Percentiles rank a stretch among this genome's conserved stretches.
Evolutionary conservation across 1,140 invertebrate species (phyloP).

Genomic region (Holotrichia oblita): DNA sequence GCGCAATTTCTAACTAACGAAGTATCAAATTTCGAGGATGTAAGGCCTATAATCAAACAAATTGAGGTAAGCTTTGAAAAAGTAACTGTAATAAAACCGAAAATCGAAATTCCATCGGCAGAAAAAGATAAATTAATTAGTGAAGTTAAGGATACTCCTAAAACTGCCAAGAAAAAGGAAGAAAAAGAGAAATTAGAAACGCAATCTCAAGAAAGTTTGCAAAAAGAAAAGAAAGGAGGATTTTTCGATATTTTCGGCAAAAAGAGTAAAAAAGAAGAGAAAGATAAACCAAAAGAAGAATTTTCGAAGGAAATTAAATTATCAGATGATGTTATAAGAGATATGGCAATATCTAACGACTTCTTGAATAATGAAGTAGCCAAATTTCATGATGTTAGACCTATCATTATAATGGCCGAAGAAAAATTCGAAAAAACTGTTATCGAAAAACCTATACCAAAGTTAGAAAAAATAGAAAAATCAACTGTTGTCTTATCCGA

Average conservation of each 20-base stretch:
- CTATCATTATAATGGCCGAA: background rate
- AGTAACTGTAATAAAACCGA: background rate
- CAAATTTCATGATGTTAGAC: conserved; percentile 49
- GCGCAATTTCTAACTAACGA: conserved; percentile 37
- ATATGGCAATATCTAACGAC: conserved; percentile 41
- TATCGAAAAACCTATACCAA: background rate
- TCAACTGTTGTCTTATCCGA: background rate
- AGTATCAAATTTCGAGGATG: conserved; percentile 38
- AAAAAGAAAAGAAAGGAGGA: conserved; percentile 40
- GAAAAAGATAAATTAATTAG: conserved; percentile 38
- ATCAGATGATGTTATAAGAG: conserved; percentile 11
- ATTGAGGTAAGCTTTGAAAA: conserved; percentile 3
- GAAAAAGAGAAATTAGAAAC: conserved; percentile 36
- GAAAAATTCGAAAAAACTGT: conserved; percentile 23
- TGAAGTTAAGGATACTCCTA: background rate
- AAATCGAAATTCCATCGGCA: background rate
- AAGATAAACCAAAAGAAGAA: conserved; percentile 1
- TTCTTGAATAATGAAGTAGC: conserved; percentile 49
- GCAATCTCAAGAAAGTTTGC: conserved; percentile 8
- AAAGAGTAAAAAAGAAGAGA: conserved; percentile 35
- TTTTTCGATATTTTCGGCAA: conserved; percentile 38
- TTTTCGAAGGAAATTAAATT: conserved; percentile 9
- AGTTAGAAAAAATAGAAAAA: background rate
- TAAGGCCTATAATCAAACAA: conserved; percentile 27
- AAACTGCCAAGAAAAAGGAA: conserved; percentile 33